Base-by-base conservation (phyloP, 2,113 vertebrate genomes). In the Sinocyclocheilus maitianheensis region DNA sequence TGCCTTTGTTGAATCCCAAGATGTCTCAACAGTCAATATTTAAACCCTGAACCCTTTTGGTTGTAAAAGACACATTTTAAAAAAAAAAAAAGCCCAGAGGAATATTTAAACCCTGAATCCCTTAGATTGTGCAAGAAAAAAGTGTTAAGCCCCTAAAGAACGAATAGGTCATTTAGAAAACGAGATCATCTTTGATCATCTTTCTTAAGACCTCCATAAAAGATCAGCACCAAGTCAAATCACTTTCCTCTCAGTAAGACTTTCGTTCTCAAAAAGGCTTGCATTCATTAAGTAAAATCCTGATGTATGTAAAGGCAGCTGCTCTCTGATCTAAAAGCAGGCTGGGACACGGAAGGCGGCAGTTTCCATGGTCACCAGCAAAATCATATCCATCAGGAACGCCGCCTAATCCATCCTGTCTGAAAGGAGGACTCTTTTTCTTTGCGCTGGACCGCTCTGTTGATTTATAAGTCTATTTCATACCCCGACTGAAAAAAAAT, bases 351-450 rank as follows among this genome's bases (percentile, higher is more conserved):
- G 9, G 77, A 76, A 46, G 22, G 26, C n/a, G 34, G 55, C 80
- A 30, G 85, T 80, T 84, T 86, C 76, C 78, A 69, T 46, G 65
- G 51, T 46, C 80, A 75, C 72, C 67, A 74, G 37, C 55, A 26
- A n/a, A 84, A 37, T 60, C n/a, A 22, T 37, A 80, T 84, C 81
- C 48, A 60, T 76, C 58, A 81, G 69, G 46, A 81, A 7, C 55
- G 46, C 58, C 18, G 20, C 14, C 63, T 48, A 43, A 79, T 58
- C 30, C 24, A 81, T 37, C 77, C 60, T 76, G 62, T 51, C 62
- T 65, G 26, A 81, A 77, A 58, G 11, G 0, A 20, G 9, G 43
- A 26, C 30, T 20, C 24, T 4, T 60, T 77, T 84, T 78, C 75
- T 53, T 58, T 20, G 12, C 3, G 3, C 48, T 53, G 22, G n/a